Percentiles rank a stretch among this genome's conserved stretches.
Evolutionary conservation across 1,140 invertebrate species (phyloP).

Genomic region (Nasonia giraulti): DNA sequence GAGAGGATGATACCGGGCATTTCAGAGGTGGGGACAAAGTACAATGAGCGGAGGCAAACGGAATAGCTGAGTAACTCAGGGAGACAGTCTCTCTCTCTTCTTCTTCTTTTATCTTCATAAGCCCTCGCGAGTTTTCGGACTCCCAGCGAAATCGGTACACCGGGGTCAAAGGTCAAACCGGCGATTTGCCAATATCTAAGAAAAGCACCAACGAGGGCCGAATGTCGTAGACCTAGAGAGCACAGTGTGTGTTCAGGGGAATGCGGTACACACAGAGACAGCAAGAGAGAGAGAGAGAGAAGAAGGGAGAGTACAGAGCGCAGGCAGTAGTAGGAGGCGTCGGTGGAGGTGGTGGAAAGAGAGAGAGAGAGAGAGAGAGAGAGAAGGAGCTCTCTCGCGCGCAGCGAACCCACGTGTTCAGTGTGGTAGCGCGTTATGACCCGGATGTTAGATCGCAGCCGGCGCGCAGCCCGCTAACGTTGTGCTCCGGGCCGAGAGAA

Average conservation of each 20-base stretch:
- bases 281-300: conserved; percentile 47
- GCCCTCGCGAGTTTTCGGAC: not conserved
- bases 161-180: conserved; percentile 2
- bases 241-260: not conserved
- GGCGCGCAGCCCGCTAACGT: conserved; percentile 70
- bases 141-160: not conserved
- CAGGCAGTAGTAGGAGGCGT: conserved; percentile 58
- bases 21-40: not conserved
- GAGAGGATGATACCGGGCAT: conserved; percentile 30
- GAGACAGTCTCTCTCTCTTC: not conserved
- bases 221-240: not conserved
- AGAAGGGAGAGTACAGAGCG: conserved; percentile 45
- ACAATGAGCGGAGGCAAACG: not conserved
- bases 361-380: conserved; percentile 13
- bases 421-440: conserved; percentile 75
- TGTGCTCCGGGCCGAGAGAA: conserved; percentile 56
- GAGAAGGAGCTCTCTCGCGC: conserved; percentile 34
- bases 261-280: not conserved
- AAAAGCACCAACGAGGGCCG: not conserved
- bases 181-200: no score
- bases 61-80: not conserved
- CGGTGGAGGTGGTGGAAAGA: conserved; percentile 60
- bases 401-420: conserved; percentile 72
- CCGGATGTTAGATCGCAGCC: conserved; percentile 75
- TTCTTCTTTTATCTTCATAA: not conserved